phyloP scores from a whole-genome alignment of 2,888 invertebrate genomes.

The Neoitamus cyanurus region DNA sequence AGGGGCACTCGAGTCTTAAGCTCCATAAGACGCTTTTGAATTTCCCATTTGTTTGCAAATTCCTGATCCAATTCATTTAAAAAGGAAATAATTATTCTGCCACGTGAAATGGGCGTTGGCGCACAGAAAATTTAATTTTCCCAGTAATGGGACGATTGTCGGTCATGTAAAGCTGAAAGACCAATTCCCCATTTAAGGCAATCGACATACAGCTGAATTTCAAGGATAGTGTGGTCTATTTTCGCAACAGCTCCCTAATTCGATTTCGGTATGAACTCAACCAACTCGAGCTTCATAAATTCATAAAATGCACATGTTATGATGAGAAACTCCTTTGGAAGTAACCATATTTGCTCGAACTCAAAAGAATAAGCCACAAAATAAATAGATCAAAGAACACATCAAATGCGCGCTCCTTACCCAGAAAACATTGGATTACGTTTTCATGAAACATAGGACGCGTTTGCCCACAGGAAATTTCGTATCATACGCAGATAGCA shows the following conservation, averaged over 20 bases:
- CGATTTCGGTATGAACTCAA: neutral
- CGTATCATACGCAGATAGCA: neutral
- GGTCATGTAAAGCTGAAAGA: neutral
- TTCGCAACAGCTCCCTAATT: neutral
- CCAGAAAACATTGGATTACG: neutral
- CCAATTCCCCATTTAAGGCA: neutral
- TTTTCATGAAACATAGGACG: neutral
- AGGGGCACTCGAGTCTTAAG: neutral
- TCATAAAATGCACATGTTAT: neutral
- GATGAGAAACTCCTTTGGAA: neutral
- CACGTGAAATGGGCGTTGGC: neutral
- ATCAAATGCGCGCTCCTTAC: neutral
- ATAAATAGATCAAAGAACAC: neutral
- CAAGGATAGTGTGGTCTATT: neutral
- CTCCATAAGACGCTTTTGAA: neutral
- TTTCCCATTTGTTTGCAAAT: neutral
- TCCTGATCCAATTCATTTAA: neutral
- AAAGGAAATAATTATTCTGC: neutral
- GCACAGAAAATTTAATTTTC: neutral
- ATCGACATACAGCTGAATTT: neutral
- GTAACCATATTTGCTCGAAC: neutral
- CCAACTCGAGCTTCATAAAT: neutral
- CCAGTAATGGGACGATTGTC: neutral
- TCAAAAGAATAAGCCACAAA: neutral
- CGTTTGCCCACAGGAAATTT: neutral